Evolutionary conservation across 2,797 vertebrate species (phyloP).

Genomic region (Distichodus sexfasciatus): DNA sequence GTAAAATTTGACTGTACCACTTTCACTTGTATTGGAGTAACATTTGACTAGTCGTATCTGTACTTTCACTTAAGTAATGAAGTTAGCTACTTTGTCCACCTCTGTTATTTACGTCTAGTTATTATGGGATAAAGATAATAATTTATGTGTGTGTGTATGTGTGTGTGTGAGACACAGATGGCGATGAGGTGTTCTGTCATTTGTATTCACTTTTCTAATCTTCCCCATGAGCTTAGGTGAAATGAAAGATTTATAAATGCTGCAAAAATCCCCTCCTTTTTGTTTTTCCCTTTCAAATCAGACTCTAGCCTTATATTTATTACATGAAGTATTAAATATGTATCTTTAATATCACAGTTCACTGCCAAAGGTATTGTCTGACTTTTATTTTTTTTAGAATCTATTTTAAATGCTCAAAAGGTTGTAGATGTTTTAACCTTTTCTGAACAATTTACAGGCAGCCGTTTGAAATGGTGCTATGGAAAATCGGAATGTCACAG

Average conservation of each 20-base stretch:
- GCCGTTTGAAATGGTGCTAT: neutral
- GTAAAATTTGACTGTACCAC: no score
- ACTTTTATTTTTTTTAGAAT: conserved; percentile 1
- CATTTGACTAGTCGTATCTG: no score
- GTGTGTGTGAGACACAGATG: no score
- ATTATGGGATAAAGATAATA: no score
- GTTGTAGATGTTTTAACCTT: neutral
- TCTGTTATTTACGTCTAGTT: no score
- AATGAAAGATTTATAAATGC: conserved; percentile 34
- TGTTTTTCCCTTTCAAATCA: conserved; percentile 28
- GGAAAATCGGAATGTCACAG: neutral
- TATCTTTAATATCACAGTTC: conserved; percentile 42
- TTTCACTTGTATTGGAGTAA: no score
- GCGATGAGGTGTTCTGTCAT: neutral
- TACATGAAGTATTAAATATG: conserved; percentile 41
- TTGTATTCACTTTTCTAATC: conserved; percentile 6
- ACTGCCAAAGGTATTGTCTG: conserved; percentile 16
- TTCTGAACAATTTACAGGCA: conserved; percentile 10
- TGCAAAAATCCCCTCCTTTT: neutral
- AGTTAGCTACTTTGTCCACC: no score
- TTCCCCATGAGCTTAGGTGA: neutral
- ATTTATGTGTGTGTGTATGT: no score
- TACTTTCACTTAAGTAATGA: no score
- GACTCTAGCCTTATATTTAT: conserved; percentile 19
- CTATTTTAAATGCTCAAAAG: conserved; percentile 24